Percentiles rank a stretch among this genome's conserved stretches.
These are phyloP conservation scores for Sinocyclocheilus rhinocerous DNA, from an alignment of 2,113 vertebrate genomes.

Conservation along the genomic window DNA sequence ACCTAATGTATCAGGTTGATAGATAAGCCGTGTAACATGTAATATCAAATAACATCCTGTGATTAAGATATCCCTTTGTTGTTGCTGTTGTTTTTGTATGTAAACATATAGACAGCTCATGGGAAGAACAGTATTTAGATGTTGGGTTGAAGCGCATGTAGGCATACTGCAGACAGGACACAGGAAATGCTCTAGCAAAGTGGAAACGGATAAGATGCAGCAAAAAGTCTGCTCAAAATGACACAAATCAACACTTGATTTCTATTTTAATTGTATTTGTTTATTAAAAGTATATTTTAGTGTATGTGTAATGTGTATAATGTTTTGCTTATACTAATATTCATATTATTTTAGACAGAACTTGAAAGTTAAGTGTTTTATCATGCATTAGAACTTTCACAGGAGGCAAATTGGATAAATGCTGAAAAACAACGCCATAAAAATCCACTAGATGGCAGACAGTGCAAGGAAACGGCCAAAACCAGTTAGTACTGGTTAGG, in stretches of 20 bases:
- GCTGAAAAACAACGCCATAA: not conserved
- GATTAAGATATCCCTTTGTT: not conserved
- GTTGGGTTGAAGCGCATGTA: not conserved
- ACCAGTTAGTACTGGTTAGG: slow-evolving; percentile 30
- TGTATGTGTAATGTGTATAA: not conserved
- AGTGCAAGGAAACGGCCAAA: not conserved
- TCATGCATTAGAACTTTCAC: not conserved
- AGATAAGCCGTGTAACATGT: not conserved
- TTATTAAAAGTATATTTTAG: not conserved
- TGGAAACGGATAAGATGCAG: not conserved
- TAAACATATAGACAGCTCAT: slow-evolving; percentile 13
- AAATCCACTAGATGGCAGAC: slow-evolving; percentile 49
- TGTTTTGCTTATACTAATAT: not conserved
- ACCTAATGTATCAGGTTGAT: not conserved
- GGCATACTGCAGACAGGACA: slow-evolving; percentile 5
- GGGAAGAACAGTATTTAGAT: not conserved
- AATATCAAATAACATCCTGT: not conserved
- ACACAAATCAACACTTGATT: not conserved
- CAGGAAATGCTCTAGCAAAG: slow-evolving; percentile 24
- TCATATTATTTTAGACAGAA: not conserved
- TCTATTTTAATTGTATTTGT: not conserved
- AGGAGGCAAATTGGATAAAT: not conserved
- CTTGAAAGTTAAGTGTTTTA: not conserved
- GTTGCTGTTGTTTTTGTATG: not conserved
- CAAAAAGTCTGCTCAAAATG: not conserved